phyloP scores from a whole-genome alignment of 2,113 vertebrate species.

The Hylia prasina region DNA sequence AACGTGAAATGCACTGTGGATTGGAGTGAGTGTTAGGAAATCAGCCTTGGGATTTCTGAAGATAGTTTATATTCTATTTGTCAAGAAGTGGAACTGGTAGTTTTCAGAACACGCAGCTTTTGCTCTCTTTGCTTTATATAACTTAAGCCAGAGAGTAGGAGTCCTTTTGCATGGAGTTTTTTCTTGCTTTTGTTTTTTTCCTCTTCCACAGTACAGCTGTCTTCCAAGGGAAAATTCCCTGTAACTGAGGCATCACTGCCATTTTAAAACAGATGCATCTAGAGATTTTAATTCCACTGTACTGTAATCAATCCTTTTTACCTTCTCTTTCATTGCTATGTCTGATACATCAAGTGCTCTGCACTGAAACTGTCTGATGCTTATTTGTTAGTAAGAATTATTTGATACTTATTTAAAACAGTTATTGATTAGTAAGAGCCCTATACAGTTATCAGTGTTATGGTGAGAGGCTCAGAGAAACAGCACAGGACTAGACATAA shows the following conservation, averaged over 20 bases:
- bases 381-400: neutral
- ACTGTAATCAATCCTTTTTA: neutral
- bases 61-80: neutral
- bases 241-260: neutral
- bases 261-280: neutral
- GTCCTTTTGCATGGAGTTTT: neutral
- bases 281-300: neutral
- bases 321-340: neutral
- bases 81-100: neutral
- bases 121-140: neutral
- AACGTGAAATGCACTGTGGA: neutral
- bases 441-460: neutral
- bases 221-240: neutral
- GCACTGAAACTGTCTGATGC: neutral
- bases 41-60: neutral
- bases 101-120: neutral
- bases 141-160: neutral
- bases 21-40: neutral
- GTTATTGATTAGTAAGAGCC: neutral
- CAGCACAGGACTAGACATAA: neutral
- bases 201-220: neutral
- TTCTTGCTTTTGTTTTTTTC: neutral
- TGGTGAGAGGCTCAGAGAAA: neutral
- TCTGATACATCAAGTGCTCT: rapidly evolving
- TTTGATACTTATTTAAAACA: neutral